Percentiles rank a stretch among this genome's conserved stretches.
Conservation (phyloP, 35 echinoderm and acorn worm species). For the Ophioderma brevispina region DNA sequence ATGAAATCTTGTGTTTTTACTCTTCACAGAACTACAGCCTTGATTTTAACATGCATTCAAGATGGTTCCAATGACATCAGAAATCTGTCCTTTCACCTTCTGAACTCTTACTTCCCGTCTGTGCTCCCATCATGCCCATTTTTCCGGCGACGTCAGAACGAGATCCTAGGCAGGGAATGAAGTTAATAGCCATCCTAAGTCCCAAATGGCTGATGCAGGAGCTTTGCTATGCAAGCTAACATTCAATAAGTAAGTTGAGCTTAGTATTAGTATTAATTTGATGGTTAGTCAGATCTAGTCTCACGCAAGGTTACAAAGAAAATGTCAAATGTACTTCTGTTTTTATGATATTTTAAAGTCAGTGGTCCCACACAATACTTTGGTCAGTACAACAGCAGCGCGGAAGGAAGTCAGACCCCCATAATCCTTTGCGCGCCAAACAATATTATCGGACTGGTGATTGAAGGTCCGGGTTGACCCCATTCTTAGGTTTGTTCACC, state of each 20-base stretch:
- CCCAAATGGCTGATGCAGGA: conserved; percentile 85
- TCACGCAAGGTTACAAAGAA: too few relatives aligned
- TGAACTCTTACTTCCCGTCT: conserved; percentile 75
- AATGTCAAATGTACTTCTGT: too few relatives aligned
- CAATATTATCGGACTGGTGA: too few relatives aligned
- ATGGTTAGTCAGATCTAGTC: too few relatives aligned
- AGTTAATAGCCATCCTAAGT: conserved; percentile 81
- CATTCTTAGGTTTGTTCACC: too few relatives aligned
- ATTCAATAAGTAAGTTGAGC: conserved; percentile 76
- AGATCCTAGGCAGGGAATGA: conserved; percentile 67
- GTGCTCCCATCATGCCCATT: conserved; percentile 69
- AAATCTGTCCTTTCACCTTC: conserved; percentile 45
- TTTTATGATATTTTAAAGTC: too few relatives aligned
- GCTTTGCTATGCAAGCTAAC: conserved; percentile 74
- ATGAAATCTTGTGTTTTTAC: not conserved
- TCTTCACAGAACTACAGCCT: conserved; percentile 66
- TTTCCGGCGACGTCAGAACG: conserved; percentile 42
- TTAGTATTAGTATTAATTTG: too few relatives aligned
- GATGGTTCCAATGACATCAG: conserved; percentile 85
- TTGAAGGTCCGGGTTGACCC: too few relatives aligned
- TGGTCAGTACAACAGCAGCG: too few relatives aligned
- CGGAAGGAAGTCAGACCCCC: too few relatives aligned
- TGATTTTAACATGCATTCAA: conserved; percentile 68
- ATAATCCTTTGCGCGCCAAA: too few relatives aligned
- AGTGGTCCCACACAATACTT: too few relatives aligned